Evolutionary conservation across 2,797 vertebrate species (phyloP).

Genomic region (Coregonus suidteri): DNA sequence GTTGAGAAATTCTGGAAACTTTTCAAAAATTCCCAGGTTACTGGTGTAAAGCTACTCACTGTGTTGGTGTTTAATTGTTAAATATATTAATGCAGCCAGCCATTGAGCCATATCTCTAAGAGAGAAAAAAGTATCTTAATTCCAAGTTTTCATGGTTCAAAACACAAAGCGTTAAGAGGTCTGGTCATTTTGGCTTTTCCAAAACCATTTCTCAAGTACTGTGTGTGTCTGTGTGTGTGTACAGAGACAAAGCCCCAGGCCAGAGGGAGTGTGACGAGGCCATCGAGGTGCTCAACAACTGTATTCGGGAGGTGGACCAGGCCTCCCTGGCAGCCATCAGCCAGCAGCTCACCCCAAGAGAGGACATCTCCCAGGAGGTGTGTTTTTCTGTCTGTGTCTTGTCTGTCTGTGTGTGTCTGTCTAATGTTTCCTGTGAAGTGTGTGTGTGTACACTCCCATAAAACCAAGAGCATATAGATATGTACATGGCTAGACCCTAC

Average conservation of each 20-base stretch:
- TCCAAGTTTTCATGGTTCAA: not conserved
- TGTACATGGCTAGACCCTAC: too few species aligned
- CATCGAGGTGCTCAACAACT: conserved; percentile 89
- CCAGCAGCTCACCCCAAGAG: conserved; percentile 90
- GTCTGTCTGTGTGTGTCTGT: not conserved
- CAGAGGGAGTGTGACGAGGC: conserved; percentile 95
- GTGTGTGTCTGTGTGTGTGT: conserved; percentile 10
- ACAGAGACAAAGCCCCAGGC: conserved; percentile 95
- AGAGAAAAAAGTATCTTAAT: not conserved
- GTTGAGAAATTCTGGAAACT: not conserved
- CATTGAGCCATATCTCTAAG: too few species aligned
- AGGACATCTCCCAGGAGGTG: conserved; percentile 96
- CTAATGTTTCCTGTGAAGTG: not conserved
- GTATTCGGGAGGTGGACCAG: conserved; percentile 94
- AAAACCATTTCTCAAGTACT: not conserved
- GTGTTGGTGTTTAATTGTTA: not conserved
- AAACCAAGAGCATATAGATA: too few species aligned
- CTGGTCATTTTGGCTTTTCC: not conserved
- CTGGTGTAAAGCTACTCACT: not conserved
- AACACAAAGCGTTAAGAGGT: not conserved
- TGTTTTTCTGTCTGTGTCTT: not conserved
- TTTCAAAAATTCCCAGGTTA: not conserved
- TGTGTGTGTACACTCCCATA: not conserved
- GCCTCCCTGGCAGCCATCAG: conserved; percentile 95
- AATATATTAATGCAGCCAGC: not conserved